phyloP scores from a whole-genome alignment of 2,113 vertebrate genomes.

The Oncorhynchus nerka region DNA sequence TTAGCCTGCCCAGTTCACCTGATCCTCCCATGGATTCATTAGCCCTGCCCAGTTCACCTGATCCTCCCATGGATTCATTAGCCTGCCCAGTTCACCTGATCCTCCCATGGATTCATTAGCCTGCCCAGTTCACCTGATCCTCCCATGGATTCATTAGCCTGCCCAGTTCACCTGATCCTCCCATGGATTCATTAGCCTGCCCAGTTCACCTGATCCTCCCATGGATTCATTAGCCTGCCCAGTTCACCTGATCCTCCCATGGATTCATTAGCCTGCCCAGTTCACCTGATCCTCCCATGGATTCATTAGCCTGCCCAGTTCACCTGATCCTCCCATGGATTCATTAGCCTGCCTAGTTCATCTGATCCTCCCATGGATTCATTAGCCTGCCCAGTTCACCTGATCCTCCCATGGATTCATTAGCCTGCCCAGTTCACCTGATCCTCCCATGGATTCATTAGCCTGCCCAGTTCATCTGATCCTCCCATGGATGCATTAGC shows the following conservation, averaged over 20 bases:
- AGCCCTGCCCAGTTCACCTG: constrained; percentile 44
- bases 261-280: constrained; percentile 12
- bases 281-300: constrained; percentile 38
- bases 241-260: constrained; percentile 45
- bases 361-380: constrained; percentile 9
- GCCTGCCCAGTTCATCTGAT: constrained; percentile 53
- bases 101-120: no score
- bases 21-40: no score
- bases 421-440: constrained; percentile 47
- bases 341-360: constrained; percentile 39
- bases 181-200: no score
- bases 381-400: constrained; percentile 47
- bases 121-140: constrained; percentile 23
- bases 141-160: constrained; percentile 48
- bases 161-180: constrained; percentile 50
- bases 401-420: no score
- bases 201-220: constrained; percentile 46
- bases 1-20: constrained; percentile 46
- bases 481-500: constrained; percentile 4
- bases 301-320: constrained; percentile 32
- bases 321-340: constrained; percentile 23
- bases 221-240: no score
- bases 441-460: background rate
- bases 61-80: no score
- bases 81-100: constrained; percentile 46